phyloP scores from a whole-genome alignment of 1,140 invertebrate species.

The Cotesia chilonis region DNA sequence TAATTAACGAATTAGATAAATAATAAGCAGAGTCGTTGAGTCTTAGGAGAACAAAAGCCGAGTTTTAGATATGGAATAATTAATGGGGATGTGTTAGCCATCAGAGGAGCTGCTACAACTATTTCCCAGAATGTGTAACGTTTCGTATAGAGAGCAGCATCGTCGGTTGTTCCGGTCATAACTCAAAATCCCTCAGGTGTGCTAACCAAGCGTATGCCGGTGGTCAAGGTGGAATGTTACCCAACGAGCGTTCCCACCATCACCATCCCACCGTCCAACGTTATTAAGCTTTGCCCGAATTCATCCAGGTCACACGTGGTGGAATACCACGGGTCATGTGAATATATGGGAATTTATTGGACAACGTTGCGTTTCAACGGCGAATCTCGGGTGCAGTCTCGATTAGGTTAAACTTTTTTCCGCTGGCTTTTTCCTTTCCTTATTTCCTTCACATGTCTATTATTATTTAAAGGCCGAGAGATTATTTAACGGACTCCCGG shows the following conservation, averaged over 20 bases:
- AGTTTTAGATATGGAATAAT: constrained; percentile 36
- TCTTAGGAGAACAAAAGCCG: neutral
- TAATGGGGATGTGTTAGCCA: constrained; percentile 34
- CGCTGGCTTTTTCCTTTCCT: no score
- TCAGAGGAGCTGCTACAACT: neutral
- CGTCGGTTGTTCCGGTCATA: constrained; percentile 26
- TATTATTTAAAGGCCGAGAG: neutral
- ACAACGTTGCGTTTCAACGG: neutral
- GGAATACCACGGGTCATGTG: constrained; percentile 7
- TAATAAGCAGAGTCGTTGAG: neutral
- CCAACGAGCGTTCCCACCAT: constrained; percentile 6
- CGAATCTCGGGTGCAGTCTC: neutral
- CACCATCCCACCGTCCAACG: no score
- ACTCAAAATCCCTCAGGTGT: constrained; percentile 39
- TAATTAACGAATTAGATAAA: neutral
- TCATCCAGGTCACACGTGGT: constrained; percentile 28
- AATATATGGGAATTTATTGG: neutral
- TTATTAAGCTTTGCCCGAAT: constrained; percentile 33
- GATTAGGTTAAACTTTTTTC: neutral
- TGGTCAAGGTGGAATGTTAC: constrained; percentile 35
- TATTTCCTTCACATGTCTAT: neutral
- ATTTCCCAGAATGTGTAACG: neutral
- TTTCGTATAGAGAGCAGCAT: neutral
- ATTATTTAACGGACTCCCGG: no score
- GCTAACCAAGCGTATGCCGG: constrained; percentile 29